Conservation (phyloP, 2,888 invertebrate species). For the Callosobruchus maculatus region DNA sequence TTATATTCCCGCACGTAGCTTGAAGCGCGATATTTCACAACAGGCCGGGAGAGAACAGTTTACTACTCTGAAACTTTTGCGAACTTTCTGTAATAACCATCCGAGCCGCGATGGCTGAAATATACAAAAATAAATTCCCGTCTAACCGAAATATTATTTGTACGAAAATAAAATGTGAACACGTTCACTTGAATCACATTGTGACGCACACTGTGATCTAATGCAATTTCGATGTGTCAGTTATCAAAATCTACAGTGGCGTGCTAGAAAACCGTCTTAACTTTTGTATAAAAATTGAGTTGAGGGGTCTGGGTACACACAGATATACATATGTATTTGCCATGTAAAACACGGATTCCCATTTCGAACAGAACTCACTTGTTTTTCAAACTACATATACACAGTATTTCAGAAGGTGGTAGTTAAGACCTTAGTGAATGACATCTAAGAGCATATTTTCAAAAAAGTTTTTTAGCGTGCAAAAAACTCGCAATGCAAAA, state of each 20-base stretch:
- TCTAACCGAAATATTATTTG: neutral
- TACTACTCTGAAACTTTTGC: neutral
- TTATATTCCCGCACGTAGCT: neutral
- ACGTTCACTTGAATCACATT: neutral
- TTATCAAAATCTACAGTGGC: neutral
- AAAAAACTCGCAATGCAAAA: too few species aligned
- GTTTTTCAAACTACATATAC: too few species aligned
- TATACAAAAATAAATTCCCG: neutral
- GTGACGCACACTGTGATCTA: neutral
- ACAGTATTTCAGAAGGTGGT: too few species aligned
- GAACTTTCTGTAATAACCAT: neutral
- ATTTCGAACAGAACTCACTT: too few species aligned
- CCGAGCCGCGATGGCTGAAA: neutral
- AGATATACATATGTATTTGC: too few species aligned
- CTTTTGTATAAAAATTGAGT: too few species aligned
- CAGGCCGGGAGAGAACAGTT: neutral
- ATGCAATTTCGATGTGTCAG: neutral
- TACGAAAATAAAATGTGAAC: neutral
- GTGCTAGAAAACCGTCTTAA: neutral
- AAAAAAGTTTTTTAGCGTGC: too few species aligned
- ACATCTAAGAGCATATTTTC: too few species aligned
- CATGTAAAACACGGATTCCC: too few species aligned
- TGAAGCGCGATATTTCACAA: neutral
- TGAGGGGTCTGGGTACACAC: too few species aligned
- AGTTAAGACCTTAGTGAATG: too few species aligned